Evolutionary conservation across 2,797 vertebrate genomes (phyloP).

Genomic region (Eidolon dupreanum): DNA sequence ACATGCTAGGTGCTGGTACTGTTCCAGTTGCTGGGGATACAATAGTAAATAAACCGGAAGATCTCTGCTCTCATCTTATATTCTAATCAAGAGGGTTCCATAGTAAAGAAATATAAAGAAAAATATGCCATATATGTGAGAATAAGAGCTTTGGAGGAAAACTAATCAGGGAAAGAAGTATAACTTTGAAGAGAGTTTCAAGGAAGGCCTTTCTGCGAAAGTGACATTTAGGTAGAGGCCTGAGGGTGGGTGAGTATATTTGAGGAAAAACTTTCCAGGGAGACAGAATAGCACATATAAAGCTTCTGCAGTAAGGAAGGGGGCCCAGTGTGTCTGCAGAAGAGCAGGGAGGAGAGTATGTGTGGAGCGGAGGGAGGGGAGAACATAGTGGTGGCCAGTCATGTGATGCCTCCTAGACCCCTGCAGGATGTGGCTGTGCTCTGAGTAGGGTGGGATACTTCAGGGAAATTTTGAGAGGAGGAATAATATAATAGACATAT

Average conservation of each 20-base stretch:
- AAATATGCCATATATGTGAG: background rate
- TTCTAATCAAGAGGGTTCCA: background rate
- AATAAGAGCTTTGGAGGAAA: background rate
- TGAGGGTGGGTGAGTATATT: background rate
- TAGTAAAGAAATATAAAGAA: background rate
- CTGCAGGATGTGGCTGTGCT: background rate
- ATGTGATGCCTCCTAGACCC: background rate
- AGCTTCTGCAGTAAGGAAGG: background rate
- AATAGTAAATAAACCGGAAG: background rate
- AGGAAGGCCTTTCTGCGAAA: background rate
- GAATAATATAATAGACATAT: background rate
- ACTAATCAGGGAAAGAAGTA: background rate
- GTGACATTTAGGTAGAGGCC: background rate
- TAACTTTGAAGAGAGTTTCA: background rate
- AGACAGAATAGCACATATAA: background rate
- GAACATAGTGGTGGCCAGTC: background rate
- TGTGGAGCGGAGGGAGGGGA: background rate
- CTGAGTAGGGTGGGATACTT: background rate
- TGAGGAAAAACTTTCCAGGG: background rate
- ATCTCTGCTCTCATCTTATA: background rate
- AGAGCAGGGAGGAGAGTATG: background rate
- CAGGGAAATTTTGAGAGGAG: background rate
- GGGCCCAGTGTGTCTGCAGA: background rate
- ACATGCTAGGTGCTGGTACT: no score
- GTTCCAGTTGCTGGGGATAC: background rate